Evolutionary conservation across 2,113 vertebrate genomes (phyloP).

Genomic region (Nyctereutes procyonoides): DNA sequence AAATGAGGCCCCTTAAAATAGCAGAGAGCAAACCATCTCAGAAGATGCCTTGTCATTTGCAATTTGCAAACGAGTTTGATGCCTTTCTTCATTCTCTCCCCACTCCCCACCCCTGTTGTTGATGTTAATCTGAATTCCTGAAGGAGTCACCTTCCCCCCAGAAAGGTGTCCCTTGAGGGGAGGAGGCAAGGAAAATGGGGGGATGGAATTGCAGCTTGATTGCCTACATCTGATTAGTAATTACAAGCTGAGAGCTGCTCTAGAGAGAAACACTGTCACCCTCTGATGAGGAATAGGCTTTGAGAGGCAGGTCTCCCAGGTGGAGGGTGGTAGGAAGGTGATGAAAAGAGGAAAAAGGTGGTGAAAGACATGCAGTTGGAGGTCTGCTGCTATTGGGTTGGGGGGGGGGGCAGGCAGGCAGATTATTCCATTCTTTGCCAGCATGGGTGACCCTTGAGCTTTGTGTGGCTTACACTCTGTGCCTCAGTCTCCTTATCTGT

Average conservation of each 20-base stretch:
- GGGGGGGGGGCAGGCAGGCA: too few species aligned
- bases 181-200: not conserved
- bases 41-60: slow-evolving; percentile 68
- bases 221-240: slow-evolving; percentile 87
- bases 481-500: not conserved
- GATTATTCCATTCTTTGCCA: not conserved
- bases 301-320: not conserved
- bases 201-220: slow-evolving; percentile 77
- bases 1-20: slow-evolving; percentile 80
- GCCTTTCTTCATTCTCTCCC: slow-evolving; percentile 65
- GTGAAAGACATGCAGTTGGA: not conserved
- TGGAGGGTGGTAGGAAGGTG: not conserved
- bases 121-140: slow-evolving; percentile 81
- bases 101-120: not conserved
- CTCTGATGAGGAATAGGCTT: slow-evolving; percentile 36
- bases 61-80: slow-evolving; percentile 73
- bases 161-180: slow-evolving; percentile 62
- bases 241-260: slow-evolving; percentile 64
- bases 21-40: slow-evolving; percentile 66
- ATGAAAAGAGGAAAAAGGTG: not conserved
- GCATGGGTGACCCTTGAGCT: not conserved
- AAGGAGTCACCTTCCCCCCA: slow-evolving; percentile 87
- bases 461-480: not conserved
- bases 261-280: slow-evolving; percentile 52
- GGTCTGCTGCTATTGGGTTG: not conserved